Base-by-base conservation (phyloP, 2,797 vertebrate genomes). In the Propithecus perrieri region DNA sequence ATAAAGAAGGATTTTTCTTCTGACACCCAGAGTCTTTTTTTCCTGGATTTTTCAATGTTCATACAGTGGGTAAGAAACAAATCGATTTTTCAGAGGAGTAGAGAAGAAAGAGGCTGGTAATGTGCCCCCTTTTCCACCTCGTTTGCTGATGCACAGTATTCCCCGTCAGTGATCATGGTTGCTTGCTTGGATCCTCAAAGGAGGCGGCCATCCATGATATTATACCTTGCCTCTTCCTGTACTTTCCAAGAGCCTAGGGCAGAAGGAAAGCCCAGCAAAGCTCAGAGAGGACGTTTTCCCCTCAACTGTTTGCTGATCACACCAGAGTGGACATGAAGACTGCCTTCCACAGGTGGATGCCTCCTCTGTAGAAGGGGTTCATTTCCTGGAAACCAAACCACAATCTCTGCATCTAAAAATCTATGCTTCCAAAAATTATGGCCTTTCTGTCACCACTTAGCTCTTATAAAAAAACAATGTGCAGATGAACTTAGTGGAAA, bases 401-500 rank as follows among this genome's bases (percentile, higher is more conserved):
- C 72, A 93, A 89, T 76, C 53, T 97, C 71, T 95, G 79, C 86
- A 88, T 89, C n/a, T 90, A 79, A 97, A 95, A 90, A 79, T 93
- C 90, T 74, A 48, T 72, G 41, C 59, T 91, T 85, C 63, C 57
- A 18, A 72, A 97, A 96, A 78, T 72, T 28, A 90, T 24, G 38
- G 81, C 7, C 84, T 94, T 87, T 79, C 90, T 15, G 26, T 91
- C 59, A 89, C 50, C 72, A 69, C 65, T 95, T 86, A 92, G 85
- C 80, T 96, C 95, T 88, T 59, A 92, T 33, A 48, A 95, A 95
- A 95, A 93, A 95, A 93, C 61, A 85, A 96, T 26, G 80, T 84
- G 43, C 48, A 92, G 93, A 96, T 74, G 61, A 97, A 83, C 79
- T 96, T 46, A 91, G 89, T 74, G 79, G 88, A 97, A 96, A 97